A percentile compares a stretch with the other conserved stretches of the same genome.
phyloP scores from a whole-genome alignment of 2,113 vertebrate genomes.

The Alethe diademata region DNA sequence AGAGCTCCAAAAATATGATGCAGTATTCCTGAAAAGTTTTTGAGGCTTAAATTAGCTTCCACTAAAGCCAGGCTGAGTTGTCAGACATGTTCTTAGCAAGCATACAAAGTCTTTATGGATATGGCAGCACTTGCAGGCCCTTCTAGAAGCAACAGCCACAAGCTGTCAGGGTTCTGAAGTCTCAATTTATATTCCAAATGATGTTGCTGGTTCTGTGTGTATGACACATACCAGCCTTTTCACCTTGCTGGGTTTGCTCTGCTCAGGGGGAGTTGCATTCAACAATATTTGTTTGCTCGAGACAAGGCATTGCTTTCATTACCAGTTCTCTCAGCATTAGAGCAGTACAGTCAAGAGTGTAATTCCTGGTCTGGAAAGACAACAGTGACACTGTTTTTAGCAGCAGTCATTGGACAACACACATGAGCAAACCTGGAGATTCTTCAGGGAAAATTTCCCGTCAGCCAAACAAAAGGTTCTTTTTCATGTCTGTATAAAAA shows the following conservation, averaged over 20 bases:
- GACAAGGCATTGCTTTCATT: not conserved
- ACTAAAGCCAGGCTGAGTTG: not conserved
- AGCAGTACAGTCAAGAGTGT: not conserved
- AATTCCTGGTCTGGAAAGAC: not conserved
- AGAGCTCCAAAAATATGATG: not conserved
- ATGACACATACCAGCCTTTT: not conserved
- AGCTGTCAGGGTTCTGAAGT: not conserved
- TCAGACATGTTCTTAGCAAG: not conserved
- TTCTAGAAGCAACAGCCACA: not conserved
- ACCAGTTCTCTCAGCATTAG: not conserved
- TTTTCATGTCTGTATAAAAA: not conserved
- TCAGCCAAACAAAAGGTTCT: not conserved
- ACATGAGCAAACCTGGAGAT: not conserved
- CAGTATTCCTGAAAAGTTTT: not conserved
- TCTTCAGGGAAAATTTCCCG: not conserved
- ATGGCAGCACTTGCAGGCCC: not conserved
- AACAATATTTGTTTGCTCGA: not conserved
- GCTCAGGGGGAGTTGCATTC: not conserved
- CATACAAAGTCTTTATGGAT: not conserved
- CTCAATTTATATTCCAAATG: slow-evolving; percentile 1
- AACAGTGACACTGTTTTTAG: not conserved
- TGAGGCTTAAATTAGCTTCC: slow-evolving; percentile 11
- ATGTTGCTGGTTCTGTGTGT: not conserved
- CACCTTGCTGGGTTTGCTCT: not conserved
- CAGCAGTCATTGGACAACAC: not conserved